Percentiles rank a stretch among this genome's conserved stretches.
Evolutionary conservation across 92 coral and sea anemone genomes (phyloP).

Genomic region (Umimayanthus kanabou): DNA sequence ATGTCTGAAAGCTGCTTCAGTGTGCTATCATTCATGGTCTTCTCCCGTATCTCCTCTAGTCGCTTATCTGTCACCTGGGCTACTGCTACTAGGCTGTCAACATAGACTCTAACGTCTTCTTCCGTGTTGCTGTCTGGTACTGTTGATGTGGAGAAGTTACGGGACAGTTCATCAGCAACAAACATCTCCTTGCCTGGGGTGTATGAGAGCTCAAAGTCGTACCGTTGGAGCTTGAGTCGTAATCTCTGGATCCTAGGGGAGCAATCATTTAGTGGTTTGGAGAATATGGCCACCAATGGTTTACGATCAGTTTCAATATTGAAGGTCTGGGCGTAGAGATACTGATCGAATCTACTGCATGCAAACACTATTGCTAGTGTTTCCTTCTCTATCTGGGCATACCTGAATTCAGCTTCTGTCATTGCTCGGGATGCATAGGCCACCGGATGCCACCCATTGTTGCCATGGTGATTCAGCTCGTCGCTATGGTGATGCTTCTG

Average conservation of each 20-base stretch:
- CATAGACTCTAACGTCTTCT: slow-evolving; percentile 7
- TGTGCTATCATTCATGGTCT: slow-evolving; percentile 31
- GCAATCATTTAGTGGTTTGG: slow-evolving; percentile 35
- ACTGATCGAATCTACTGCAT: slow-evolving; percentile 38
- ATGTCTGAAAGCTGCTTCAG: slow-evolving; percentile 28
- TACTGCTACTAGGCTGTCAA: slow-evolving; percentile 7
- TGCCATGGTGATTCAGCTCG: background rate
- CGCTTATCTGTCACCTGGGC: slow-evolving; percentile 15
- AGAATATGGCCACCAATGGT: slow-evolving; percentile 30
- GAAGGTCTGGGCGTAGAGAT: slow-evolving; percentile 27
- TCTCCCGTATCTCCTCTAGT: slow-evolving; percentile 29
- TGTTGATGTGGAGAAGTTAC: background rate
- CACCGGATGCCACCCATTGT: slow-evolving; percentile 32
- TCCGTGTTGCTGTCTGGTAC: background rate
- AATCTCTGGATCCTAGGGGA: slow-evolving; percentile 25
- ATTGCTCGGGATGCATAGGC: slow-evolving; percentile 35
- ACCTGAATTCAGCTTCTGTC: slow-evolving; percentile 41
- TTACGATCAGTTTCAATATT: slow-evolving; percentile 27
- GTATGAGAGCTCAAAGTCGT: slow-evolving; percentile 1
- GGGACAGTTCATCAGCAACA: slow-evolving; percentile 16
- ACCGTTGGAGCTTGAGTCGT: slow-evolving; percentile 35
- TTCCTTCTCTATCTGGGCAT: slow-evolving; percentile 37
- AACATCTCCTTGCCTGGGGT: slow-evolving; percentile 27
- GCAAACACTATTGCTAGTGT: slow-evolving; percentile 30
- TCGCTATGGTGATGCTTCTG: slow-evolving; percentile 34